A percentile compares a stretch with the other conserved stretches of the same genome.
Conservation (phyloP, 2,888 invertebrate genomes). For the Cheilosia vernalis region DNA sequence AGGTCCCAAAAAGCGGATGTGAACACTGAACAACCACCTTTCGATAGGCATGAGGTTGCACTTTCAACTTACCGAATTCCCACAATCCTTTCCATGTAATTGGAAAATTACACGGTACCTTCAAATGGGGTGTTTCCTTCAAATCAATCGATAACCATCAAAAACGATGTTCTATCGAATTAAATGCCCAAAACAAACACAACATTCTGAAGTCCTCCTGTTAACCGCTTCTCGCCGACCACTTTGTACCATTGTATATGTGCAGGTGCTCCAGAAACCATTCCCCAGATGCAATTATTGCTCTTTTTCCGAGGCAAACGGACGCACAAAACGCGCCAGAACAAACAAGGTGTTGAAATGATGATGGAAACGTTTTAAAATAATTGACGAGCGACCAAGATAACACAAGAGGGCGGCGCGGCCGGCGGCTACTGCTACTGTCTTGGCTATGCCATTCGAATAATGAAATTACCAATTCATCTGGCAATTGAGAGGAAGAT, state of each 20-base stretch:
- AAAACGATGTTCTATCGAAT: slow-evolving; percentile 55
- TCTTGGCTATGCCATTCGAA: slow-evolving; percentile 54
- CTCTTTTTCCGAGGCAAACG: slow-evolving; percentile 32
- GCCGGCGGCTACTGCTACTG: slow-evolving; percentile 54
- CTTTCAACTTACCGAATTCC: not conserved
- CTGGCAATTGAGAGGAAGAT: slow-evolving; percentile 11
- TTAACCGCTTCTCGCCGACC: not conserved
- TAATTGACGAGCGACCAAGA: slow-evolving; percentile 64
- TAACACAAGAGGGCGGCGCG: slow-evolving; percentile 43
- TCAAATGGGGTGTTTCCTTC: slow-evolving; percentile 55
- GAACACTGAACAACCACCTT: not conserved
- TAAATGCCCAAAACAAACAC: slow-evolving; percentile 55
- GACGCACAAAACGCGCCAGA: slow-evolving; percentile 26
- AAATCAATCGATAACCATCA: slow-evolving; percentile 72
- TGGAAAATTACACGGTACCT: slow-evolving; percentile 56
- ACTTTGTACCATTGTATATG: slow-evolving; percentile 8
- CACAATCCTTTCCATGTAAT: slow-evolving; percentile 67
- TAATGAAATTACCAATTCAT: slow-evolving; percentile 66
- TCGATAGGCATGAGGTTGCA: not conserved
- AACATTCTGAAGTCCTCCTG: slow-evolving; percentile 28
- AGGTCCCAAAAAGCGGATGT: not conserved
- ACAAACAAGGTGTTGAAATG: slow-evolving; percentile 73
- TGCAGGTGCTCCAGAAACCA: slow-evolving; percentile 66
- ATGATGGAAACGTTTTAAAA: slow-evolving; percentile 73
- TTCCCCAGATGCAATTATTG: slow-evolving; percentile 55